Evolutionary conservation across 2,113 vertebrate genomes (phyloP).

Genomic region (Cyanoderma ruficeps): DNA sequence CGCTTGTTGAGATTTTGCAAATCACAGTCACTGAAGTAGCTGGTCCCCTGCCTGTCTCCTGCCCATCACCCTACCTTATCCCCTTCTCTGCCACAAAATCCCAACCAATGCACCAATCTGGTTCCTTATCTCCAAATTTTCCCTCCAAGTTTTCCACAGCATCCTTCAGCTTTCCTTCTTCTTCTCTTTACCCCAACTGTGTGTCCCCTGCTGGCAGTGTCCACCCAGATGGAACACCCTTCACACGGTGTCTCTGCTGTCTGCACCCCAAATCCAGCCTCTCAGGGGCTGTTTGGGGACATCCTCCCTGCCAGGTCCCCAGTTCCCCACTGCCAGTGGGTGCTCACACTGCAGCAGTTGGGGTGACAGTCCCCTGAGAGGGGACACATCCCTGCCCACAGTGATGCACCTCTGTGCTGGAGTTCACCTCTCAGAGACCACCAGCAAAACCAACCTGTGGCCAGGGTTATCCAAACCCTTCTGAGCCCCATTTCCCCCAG

Average conservation of each 20-base stretch:
- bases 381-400: not conserved
- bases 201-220: too few relatives aligned
- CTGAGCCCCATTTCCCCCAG: not conserved
- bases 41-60: not conserved
- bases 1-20: not conserved
- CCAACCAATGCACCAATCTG: rapidly evolving
- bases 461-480: not conserved
- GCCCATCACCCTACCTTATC: too few relatives aligned
- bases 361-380: rapidly evolving
- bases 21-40: not conserved
- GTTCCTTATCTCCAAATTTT: not conserved
- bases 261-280: not conserved
- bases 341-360: not conserved
- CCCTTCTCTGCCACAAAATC: not conserved
- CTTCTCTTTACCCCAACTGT: rapidly evolving
- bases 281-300: not conserved
- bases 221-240: not conserved
- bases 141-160: not conserved
- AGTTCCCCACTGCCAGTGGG: not conserved
- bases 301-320: not conserved
- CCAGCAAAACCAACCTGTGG: not conserved
- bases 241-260: rapidly evolving
- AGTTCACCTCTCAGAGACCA: not conserved
- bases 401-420: rapidly evolving
- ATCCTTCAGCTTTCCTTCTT: not conserved